Evolutionary conservation across 2,888 invertebrate species (phyloP).

Genomic region (Tuberolachnus salignus): DNA sequence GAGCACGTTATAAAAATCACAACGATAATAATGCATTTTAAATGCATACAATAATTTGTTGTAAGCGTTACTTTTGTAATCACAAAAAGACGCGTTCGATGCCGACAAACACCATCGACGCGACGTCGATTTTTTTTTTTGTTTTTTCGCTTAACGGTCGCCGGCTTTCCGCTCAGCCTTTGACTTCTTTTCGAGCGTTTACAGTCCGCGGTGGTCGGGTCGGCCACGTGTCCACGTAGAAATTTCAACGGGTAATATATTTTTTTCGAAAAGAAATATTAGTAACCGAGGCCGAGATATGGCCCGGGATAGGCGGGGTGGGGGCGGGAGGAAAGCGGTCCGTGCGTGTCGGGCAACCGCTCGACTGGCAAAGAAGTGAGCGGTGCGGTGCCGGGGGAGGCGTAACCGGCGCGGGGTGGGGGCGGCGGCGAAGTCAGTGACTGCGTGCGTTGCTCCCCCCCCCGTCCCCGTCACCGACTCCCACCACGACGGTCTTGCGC

Average conservation of each 20-base stretch:
- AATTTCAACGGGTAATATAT: background rate
- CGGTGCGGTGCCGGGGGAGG: background rate
- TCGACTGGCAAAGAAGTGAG: background rate
- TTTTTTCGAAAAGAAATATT: background rate
- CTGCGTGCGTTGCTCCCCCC: constrained; percentile 20
- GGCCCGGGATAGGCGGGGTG: background rate
- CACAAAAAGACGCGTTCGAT: background rate
- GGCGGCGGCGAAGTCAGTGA: constrained; percentile 48
- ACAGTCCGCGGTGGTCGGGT: too few species aligned
- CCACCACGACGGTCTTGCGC: background rate
- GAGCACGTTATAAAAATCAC: too few species aligned
- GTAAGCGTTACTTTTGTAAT: too few species aligned
- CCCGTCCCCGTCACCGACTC: too few species aligned
- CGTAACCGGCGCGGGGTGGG: constrained; percentile 20
- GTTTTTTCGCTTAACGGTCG: too few species aligned
- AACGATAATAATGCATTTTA: too few species aligned
- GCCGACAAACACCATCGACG: background rate
- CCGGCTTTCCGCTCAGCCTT: background rate
- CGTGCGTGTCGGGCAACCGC: background rate
- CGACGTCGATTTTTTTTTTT: too few species aligned
- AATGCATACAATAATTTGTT: too few species aligned
- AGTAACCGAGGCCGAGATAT: background rate
- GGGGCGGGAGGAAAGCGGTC: background rate
- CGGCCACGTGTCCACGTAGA: too few species aligned
- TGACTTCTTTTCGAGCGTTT: too few species aligned